These are phyloP conservation scores for Heptranchias perlo DNA, from an alignment of 2,113 vertebrate genomes.

Conservation along the genomic window DNA sequence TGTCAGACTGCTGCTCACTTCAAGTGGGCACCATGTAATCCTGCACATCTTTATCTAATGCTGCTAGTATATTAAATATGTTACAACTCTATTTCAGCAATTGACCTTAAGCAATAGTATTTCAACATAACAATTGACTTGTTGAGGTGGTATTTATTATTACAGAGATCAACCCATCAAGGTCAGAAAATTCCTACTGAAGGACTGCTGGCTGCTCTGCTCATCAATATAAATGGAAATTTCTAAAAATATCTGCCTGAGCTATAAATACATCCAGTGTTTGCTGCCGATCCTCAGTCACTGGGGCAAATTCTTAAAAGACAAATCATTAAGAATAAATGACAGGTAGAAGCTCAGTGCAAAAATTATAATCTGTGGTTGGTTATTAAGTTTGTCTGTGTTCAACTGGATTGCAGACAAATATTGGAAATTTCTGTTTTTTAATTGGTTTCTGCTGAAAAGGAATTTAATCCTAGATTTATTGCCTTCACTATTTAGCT, in stretches of 20 bases:
- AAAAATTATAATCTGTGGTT: not conserved
- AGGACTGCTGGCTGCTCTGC: not conserved
- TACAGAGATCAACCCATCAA: slow-evolving; percentile 7
- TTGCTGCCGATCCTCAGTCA: slow-evolving; percentile 26
- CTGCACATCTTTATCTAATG: not conserved
- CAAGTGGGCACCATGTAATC: not conserved
- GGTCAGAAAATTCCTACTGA: slow-evolving; percentile 37
- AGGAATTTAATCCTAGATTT: not conserved
- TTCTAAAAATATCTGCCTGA: slow-evolving; percentile 19
- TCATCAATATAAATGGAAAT: slow-evolving; percentile 35
- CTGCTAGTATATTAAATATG: not conserved
- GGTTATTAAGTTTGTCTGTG: not conserved
- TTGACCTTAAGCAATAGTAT: not conserved
- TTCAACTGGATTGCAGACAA: not conserved
- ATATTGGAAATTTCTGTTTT: not conserved
- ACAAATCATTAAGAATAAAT: not conserved
- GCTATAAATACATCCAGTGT: slow-evolving; percentile 30
- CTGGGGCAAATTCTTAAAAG: slow-evolving; percentile 20
- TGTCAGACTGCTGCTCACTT: not conserved
- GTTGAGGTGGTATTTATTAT: not conserved
- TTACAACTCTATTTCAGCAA: not conserved
- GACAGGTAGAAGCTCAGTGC: no score
- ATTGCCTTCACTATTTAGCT: not conserved
- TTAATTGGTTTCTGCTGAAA: not conserved
- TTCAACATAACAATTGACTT: not conserved